Percentiles rank a stretch among this genome's conserved stretches.
Evolutionary conservation across 2,888 invertebrate genomes (phyloP).

Genomic region (Dolomedes plantarius): DNA sequence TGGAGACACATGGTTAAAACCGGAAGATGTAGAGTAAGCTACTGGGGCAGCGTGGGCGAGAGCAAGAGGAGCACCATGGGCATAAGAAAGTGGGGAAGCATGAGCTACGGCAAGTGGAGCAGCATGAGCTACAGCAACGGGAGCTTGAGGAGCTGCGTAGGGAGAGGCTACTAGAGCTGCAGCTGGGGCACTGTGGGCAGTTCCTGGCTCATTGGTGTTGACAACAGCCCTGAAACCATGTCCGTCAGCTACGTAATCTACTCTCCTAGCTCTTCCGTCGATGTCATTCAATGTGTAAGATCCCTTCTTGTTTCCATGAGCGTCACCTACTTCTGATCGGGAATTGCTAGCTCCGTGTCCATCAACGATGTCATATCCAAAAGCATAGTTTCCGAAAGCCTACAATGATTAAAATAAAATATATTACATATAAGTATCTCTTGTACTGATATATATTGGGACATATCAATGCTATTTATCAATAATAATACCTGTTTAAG

Average conservation of each 20-base stretch:
- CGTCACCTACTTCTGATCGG: background rate
- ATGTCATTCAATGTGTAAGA: background rate
- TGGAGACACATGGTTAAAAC: conserved; percentile 11
- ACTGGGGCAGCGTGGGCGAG: conserved; percentile 56
- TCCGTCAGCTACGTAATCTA: too few relatives aligned
- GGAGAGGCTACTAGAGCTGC: conserved; percentile 36
- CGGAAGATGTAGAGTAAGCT: conserved; percentile 22
- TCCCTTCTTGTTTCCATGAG: background rate
- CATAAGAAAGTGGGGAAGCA: background rate
- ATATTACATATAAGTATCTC: too few relatives aligned
- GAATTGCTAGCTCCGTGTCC: conserved; percentile 44
- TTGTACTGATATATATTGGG: too few relatives aligned
- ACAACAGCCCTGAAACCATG: too few relatives aligned
- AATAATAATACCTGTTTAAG: too few relatives aligned
- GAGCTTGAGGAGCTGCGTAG: conserved; percentile 34
- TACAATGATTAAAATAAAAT: background rate
- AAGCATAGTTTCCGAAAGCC: conserved; percentile 46
- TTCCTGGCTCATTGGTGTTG: background rate
- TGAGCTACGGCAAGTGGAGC: background rate
- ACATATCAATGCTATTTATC: too few relatives aligned
- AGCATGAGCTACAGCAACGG: conserved; percentile 8
- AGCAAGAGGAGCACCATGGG: conserved; percentile 27
- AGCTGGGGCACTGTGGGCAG: conserved; percentile 47
- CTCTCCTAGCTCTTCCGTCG: too few relatives aligned
- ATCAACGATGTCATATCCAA: conserved; percentile 54